phyloP scores from a whole-genome alignment of 64 coral and sea anemone species.

The Actinia equina region DNA sequence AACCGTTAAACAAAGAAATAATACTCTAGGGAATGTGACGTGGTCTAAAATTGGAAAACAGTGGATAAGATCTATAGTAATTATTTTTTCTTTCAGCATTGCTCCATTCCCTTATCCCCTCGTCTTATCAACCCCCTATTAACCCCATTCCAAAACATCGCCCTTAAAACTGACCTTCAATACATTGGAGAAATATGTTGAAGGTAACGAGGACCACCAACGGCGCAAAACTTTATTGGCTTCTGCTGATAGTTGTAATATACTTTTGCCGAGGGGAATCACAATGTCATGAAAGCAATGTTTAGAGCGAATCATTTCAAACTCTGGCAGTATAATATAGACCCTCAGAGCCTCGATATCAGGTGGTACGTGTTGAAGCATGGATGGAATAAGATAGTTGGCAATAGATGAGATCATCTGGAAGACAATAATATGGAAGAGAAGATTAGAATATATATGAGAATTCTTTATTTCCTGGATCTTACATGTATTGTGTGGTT shows the following conservation, averaged over 20 bases:
- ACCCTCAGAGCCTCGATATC: conserved; percentile 88
- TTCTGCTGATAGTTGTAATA: conserved; percentile 55
- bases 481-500: too few relatives aligned
- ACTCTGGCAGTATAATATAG: conserved; percentile 87
- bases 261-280: conserved; percentile 62
- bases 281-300: conserved; percentile 51
- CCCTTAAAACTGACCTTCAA: conserved; percentile 58
- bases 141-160: not conserved
- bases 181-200: conserved; percentile 73
- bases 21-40: too few relatives aligned
- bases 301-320: conserved; percentile 45
- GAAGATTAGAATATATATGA: not conserved
- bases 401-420: conserved; percentile 34
- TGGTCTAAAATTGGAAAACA: too few relatives aligned
- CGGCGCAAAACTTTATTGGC: conserved; percentile 68
- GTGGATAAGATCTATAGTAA: too few relatives aligned
- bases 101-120: too few relatives aligned
- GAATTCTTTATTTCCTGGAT: not conserved
- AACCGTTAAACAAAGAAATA: too few relatives aligned
- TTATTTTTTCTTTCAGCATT: too few relatives aligned
- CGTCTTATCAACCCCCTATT: not conserved
- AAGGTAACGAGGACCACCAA: conserved; percentile 91
- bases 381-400: conserved; percentile 34
- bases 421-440: not conserved
- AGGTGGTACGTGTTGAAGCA: conserved; percentile 68